Percentiles rank a stretch among this genome's conserved stretches.
Conservation (phyloP, 2,113 vertebrate genomes). For the Capra hircus region DNA sequence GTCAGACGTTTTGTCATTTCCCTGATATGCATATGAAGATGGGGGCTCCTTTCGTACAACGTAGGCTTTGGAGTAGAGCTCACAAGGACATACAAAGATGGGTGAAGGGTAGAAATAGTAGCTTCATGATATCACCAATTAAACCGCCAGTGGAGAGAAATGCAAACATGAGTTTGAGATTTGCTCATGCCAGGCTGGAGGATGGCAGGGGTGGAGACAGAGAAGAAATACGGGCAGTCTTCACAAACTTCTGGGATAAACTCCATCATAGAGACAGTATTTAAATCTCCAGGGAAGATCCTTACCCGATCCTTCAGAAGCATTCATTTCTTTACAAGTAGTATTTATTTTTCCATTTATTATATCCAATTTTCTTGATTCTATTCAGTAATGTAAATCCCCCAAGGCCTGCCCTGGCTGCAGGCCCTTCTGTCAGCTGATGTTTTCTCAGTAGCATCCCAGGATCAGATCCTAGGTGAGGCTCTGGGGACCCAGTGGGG, state of each 20-base stretch:
- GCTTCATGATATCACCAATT: background rate
- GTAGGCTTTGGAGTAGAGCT: background rate
- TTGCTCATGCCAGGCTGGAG: background rate
- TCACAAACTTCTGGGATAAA: conserved; percentile 51
- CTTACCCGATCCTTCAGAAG: conserved; percentile 29
- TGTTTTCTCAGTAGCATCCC: background rate
- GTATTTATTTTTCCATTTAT: conserved; percentile 48
- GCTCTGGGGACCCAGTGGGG: background rate
- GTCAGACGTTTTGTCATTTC: background rate
- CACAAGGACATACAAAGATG: background rate
- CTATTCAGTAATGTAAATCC: conserved; percentile 27
- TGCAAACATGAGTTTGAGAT: background rate
- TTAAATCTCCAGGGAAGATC: conserved; percentile 41
- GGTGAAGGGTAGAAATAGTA: background rate
- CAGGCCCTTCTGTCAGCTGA: background rate
- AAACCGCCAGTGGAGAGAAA: background rate
- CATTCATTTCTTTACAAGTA: conserved; percentile 41
- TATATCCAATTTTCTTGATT: background rate
- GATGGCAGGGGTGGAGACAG: background rate
- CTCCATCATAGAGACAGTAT: background rate
- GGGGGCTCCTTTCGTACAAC: background rate
- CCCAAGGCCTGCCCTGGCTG: background rate
- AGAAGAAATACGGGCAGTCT: background rate
- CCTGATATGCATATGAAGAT: background rate
- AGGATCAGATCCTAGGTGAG: background rate